A percentile compares a stretch with the other conserved stretches of the same genome.
These are phyloP conservation scores for Margarornis squamiger DNA, from an alignment of 2,797 vertebrate genomes.

Conservation along the genomic window DNA sequence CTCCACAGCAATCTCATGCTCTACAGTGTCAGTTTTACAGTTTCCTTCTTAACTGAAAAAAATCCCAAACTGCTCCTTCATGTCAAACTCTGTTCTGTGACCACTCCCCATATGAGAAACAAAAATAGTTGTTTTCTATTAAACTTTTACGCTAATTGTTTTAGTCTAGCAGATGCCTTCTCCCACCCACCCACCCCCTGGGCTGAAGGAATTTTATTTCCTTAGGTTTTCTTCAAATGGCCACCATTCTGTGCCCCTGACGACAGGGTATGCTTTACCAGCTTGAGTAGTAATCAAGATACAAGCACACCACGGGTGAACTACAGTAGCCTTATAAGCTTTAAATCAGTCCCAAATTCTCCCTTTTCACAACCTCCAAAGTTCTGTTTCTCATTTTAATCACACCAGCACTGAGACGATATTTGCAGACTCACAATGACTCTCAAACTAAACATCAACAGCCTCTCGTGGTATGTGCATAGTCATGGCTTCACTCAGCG, in stretches of 20 bases:
- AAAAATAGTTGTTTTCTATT: neutral
- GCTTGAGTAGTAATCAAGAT: neutral
- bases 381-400: neutral
- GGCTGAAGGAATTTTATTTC: neutral
- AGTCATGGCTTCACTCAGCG: neutral
- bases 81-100: neutral
- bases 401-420: fast-evolving
- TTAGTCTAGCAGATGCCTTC: neutral
- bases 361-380: neutral
- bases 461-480: neutral
- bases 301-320: fast-evolving
- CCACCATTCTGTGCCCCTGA: neutral
- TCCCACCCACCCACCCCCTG: neutral
- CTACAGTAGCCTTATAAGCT: neutral
- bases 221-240: neutral
- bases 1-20: neutral
- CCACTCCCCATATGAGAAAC: neutral
- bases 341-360: neutral
- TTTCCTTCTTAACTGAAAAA: neutral
- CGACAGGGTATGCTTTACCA: neutral
- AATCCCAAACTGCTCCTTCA: neutral
- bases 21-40: neutral
- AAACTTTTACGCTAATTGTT: neutral
- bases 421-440: neutral
- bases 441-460: neutral